Conservation (phyloP, 1,140 invertebrate species). For the Bombus soroeensis region DNA sequence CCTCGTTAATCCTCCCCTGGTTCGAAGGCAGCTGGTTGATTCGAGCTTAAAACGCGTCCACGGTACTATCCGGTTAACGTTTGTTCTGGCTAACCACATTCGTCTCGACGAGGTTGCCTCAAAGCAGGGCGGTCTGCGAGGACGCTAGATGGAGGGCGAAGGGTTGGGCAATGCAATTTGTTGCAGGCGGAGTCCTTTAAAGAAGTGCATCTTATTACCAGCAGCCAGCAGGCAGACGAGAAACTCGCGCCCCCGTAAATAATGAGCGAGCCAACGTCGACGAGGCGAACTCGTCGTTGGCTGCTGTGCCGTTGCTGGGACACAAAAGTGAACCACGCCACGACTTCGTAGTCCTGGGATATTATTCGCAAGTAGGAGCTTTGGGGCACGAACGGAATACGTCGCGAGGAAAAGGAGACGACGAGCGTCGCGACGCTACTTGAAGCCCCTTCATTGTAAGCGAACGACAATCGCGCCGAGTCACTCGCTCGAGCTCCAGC, state of each 20-base stretch:
- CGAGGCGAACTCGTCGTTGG: conserved; percentile 9
- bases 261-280: conserved; percentile 52
- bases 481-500: conserved; percentile 18
- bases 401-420: conserved; percentile 38
- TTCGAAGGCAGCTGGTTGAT: not conserved
- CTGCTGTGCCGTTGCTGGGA: conserved; percentile 27
- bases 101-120: conserved; percentile 32
- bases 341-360: conserved; percentile 40
- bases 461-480: conserved; percentile 50
- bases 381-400: conserved; percentile 4
- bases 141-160: not conserved
- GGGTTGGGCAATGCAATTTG: conserved; percentile 60
- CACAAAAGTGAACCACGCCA: conserved; percentile 55
- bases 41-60: conserved; percentile 28
- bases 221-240: conserved; percentile 57
- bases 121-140: too few species aligned
- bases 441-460: conserved; percentile 47
- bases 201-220: conserved; percentile 70
- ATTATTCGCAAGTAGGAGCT: conserved; percentile 56
- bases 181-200: conserved; percentile 64
- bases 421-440: conserved; percentile 58
- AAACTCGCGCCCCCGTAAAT: conserved; percentile 65
- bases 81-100: conserved; percentile 60
- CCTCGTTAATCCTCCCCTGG: conserved; percentile 37
- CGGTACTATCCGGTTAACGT: conserved; percentile 46